Base-by-base conservation (phyloP, 2,888 invertebrate genomes). In the Acleris emargana region DNA sequence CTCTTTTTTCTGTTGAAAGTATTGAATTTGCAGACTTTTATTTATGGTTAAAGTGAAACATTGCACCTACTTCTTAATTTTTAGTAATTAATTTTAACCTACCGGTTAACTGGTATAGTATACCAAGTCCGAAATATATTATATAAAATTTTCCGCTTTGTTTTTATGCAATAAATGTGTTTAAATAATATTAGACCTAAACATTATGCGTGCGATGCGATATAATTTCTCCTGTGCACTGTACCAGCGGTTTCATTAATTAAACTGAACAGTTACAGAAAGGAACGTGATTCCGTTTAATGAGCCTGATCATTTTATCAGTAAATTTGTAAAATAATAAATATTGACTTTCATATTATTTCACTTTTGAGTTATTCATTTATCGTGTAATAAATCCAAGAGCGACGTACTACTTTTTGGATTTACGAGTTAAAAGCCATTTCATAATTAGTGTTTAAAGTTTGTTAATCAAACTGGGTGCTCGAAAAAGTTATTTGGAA, bases 241-340 rank as follows among this genome's bases (percentile, higher is more conserved):
- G 59, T 64, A 67, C 67, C 13, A 13, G 58, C 32, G 50, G 60
- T 63, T 66, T 64, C 67, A 63, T 68, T 73, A 73, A 73, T 73
- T 71, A 69, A 69, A 53, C 54, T 69, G 67, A 52, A 68, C 64
- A 58, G 64, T 68, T 67, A 68, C 58, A 64, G 57, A 67, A 53
- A 62, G 62, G 53, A 67, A 67, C 67, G 63, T 58, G 62, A 58
- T 55, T 58, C 63, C 58, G 58, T 63, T 58, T 63, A 63, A 63
- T 67, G 58, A 58, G 55, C 52, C 25, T 52, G 55, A 61, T 66
- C 61, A 52, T 66, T 57, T 66, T 66, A 66, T 57, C 57, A 57
- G 60, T 47, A 58, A 58, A 67, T 62, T 67, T 67, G 52, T 67
- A 62, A 58, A 50, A 25, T 66, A 51, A 57, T 57, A 61, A 55